Evolutionary conservation across 2,113 vertebrate genomes (phyloP).

Genomic region (Stictonetta naevosa): DNA sequence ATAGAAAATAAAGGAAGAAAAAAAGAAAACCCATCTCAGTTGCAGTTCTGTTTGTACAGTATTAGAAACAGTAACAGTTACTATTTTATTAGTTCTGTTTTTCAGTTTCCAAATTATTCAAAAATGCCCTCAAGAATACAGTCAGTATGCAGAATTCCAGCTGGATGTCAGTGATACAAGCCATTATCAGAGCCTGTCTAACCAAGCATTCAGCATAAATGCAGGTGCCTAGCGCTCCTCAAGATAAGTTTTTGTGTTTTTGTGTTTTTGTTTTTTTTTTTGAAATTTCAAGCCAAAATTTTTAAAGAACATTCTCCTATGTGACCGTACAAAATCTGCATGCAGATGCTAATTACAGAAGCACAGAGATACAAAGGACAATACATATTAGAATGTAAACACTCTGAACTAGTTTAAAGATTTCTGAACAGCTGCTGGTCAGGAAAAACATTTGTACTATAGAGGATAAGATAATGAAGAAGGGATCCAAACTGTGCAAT

Average conservation of each 20-base stretch:
- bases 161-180: background rate
- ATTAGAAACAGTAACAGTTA: background rate
- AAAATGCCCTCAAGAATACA: background rate
- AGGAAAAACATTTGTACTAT: background rate
- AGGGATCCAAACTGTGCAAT: background rate
- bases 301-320: background rate
- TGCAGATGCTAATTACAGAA: background rate
- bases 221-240: background rate
- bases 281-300: background rate
- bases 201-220: background rate
- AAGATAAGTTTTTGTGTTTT: accelerated
- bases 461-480: background rate
- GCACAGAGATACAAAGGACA: background rate
- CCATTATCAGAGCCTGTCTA: background rate
- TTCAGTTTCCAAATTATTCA: background rate
- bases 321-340: background rate
- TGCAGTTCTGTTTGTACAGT: background rate
- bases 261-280: background rate
- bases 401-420: background rate
- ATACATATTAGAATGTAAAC: background rate
- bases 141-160: background rate
- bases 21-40: background rate
- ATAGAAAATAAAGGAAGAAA: background rate
- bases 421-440: background rate
- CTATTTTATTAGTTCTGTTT: background rate